Conservation (phyloP, 2,113 vertebrate species). For the Oreochromis spilurus region DNA sequence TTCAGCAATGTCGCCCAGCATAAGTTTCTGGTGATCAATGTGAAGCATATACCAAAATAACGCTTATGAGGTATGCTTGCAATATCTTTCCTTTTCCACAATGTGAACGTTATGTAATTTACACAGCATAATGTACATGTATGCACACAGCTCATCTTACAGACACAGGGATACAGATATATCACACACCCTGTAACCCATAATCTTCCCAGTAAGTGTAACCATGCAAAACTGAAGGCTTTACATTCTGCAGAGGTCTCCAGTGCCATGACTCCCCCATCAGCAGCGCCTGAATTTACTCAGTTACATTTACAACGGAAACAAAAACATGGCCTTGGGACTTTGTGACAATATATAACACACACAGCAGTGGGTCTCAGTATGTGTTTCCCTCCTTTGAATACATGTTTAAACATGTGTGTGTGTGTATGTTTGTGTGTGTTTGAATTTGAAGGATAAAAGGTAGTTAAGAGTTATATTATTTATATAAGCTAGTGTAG, state of each 20-base stretch:
- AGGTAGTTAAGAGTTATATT: neutral
- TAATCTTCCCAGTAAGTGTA: neutral
- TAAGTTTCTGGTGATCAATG: neutral
- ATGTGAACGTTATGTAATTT: neutral
- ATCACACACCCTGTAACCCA: constrained; percentile 1
- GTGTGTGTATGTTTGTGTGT: neutral
- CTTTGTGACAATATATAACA: constrained; percentile 32
- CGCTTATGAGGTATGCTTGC: neutral
- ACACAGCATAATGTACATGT: neutral
- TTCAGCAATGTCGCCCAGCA: neutral
- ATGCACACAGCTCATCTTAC: neutral
- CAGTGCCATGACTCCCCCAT: constrained; percentile 13
- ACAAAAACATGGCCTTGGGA: constrained; percentile 66
- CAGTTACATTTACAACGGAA: constrained; percentile 58
- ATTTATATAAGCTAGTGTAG: neutral
- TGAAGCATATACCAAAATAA: neutral
- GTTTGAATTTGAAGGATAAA: neutral
- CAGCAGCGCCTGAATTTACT: constrained; percentile 47
- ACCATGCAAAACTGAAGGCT: constrained; percentile 29
- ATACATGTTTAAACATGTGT: constrained; percentile 15
- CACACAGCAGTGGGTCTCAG: neutral
- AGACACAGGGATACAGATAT: neutral
- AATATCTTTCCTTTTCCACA: neutral
- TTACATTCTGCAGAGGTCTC: constrained; percentile 49
- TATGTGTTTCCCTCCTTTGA: neutral